Conservation (phyloP, 2,113 vertebrate genomes). For the Fulmarus glacialis region DNA sequence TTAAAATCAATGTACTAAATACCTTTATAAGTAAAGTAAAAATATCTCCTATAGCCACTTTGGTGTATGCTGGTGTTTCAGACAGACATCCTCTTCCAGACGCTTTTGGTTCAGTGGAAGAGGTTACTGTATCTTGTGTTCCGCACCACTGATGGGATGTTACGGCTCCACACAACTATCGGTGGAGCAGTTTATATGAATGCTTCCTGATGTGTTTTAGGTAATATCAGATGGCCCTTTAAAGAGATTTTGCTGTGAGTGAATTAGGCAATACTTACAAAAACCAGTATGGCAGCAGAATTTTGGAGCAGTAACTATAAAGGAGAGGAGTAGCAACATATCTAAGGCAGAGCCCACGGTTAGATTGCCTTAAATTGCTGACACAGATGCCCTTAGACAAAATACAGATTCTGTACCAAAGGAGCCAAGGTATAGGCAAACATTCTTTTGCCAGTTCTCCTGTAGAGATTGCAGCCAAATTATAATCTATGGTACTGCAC, state of each 20-base stretch:
- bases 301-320: neutral
- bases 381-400: neutral
- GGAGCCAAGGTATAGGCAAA: neutral
- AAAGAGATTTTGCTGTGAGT: neutral
- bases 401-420: neutral
- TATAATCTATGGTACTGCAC: neutral
- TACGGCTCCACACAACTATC: neutral
- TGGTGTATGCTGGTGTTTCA: neutral
- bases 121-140: neutral
- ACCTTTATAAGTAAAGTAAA: neutral
- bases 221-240: neutral
- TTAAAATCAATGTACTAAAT: neutral
- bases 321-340: neutral
- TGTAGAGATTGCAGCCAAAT: neutral
- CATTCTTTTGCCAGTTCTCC: neutral
- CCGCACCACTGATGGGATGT: neutral
- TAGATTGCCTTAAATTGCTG: neutral
- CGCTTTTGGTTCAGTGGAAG: neutral
- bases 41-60: neutral
- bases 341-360: neutral
- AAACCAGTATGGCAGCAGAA: neutral
- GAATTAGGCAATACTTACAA: neutral
- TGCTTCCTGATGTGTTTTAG: neutral
- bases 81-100: neutral
- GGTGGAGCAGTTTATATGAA: neutral